Evolutionary conservation across 92 coral and sea anemone genomes (phyloP), one percentile per base, ranked within the genome.

Genomic region (Paramuricea clavata): DNA sequence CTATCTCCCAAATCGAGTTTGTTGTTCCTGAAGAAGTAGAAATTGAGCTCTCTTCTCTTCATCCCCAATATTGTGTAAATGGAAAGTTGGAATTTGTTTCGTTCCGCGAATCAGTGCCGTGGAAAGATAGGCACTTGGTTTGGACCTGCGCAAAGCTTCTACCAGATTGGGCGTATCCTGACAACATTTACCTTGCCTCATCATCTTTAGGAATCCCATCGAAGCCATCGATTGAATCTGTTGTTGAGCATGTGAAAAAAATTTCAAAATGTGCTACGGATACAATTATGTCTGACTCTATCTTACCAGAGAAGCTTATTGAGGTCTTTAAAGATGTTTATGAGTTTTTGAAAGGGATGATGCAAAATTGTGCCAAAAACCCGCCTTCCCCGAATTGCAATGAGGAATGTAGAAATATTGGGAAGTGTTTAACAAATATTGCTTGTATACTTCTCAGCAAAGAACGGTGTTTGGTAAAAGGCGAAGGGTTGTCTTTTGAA

Each of bases 391-490:
- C 90, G 12, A 72, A 62, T 35, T 94, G 98, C 59, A 74, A 81
- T 23, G 79, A 87, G 27, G 87, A 93, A 10, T 95, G 98, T 64
- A 93, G 86, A 10, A 86, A 93, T 32, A 86, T 95, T 80, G 98
- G 96, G 52, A 87, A 81, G 64, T 88, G 88, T 67, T 92, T 95
- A 42, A 76, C 60, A 83, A 88, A 90, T 49, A 85, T 83, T 19
- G 93, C 96, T 44, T 95, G 98, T 60, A 88, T 95, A 23, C 98
- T 97, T 2, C 94, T 95, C 30, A 97, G 93, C 54, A 95, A 95
- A 31, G 98, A 94, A 30, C 85, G 94, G 5, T 92, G 92, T n/a
- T 89, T 92, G 72, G 65, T 76, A 5, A 52, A 30, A 28, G 82
- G 82, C 30, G 82, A 52, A 33, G 12, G 32, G 62, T 21, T 76